phyloP scores from a whole-genome alignment of 2,797 vertebrate genomes.

The Lepus oiostolus region DNA sequence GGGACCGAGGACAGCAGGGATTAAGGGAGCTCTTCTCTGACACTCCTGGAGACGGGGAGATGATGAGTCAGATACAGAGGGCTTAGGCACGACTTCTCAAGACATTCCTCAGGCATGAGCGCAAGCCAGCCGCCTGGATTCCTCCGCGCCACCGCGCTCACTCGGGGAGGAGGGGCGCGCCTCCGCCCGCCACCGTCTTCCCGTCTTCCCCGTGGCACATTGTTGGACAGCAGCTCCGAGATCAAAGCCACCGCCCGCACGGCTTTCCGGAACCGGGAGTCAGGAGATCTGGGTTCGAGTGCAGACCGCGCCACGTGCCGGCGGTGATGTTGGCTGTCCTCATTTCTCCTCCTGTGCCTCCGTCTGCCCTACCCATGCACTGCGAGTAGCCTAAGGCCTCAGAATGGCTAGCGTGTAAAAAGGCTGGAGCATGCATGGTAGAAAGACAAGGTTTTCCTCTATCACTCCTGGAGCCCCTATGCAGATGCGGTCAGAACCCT shows the following conservation, averaged over 20 bases:
- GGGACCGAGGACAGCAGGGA: constrained; percentile 83
- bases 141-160: constrained; percentile 71
- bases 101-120: constrained; percentile 79
- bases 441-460: background rate
- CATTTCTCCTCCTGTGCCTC: background rate
- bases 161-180: constrained; percentile 22
- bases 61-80: constrained; percentile 85
- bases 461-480: background rate
- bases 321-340: background rate
- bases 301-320: background rate
- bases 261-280: constrained; percentile 58
- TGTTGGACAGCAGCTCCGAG: constrained; percentile 70
- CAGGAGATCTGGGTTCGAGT: constrained; percentile 63
- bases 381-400: too few species aligned
- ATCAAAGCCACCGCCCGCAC: constrained; percentile 67
- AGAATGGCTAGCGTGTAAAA: background rate
- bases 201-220: constrained; percentile 62
- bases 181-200: background rate
- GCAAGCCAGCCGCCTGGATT: constrained; percentile 74
- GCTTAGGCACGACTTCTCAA: constrained; percentile 84
- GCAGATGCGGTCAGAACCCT: background rate
- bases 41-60: constrained; percentile 81
- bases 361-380: background rate
- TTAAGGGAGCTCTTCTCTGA: constrained; percentile 83
- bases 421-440: background rate